Conservation (phyloP, 2,888 invertebrate species). For the Drosophila paranaensis region DNA sequence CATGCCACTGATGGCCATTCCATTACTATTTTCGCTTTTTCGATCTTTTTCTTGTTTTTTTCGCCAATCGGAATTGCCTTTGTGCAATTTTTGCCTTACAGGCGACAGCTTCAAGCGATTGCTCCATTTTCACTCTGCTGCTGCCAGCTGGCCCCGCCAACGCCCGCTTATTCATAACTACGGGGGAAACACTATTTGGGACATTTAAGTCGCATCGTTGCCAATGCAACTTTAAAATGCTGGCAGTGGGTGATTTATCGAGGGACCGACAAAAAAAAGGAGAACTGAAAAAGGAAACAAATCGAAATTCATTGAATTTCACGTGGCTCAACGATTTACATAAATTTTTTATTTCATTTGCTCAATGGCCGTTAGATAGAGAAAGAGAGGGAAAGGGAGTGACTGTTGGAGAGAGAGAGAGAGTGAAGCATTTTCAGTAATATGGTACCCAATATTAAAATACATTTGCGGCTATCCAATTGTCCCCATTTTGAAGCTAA, state of each 20-base stretch:
- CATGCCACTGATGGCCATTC: background rate
- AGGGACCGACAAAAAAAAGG: constrained; percentile 24
- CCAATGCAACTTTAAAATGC: constrained; percentile 41
- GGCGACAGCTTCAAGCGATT: constrained; percentile 44
- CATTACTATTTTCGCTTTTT: background rate
- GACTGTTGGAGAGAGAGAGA: background rate
- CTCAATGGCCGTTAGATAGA: constrained; percentile 29
- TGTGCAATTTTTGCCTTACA: constrained; percentile 51
- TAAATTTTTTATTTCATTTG: constrained; percentile 70
- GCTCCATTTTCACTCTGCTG: constrained; percentile 23
- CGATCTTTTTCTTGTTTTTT: constrained; percentile 7
- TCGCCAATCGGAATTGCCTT: constrained; percentile 44
- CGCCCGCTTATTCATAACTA: constrained; percentile 46
- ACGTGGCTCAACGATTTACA: constrained; percentile 60
- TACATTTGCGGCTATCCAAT: constrained; percentile 48
- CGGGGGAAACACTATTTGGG: constrained; percentile 27
- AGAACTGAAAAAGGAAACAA: constrained; percentile 22
- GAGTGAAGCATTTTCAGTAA: constrained; percentile 5
- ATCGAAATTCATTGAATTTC: constrained; percentile 67
- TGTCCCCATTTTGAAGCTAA: constrained; percentile 60
- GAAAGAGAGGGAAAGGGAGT: background rate
- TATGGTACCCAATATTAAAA: constrained; percentile 44
- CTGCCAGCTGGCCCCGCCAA: background rate
- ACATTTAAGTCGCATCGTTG: constrained; percentile 42
- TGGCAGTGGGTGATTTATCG: constrained; percentile 51